These are phyloP conservation scores for Autographa gamma DNA, from an alignment of 2,888 invertebrate genomes.

Conservation along the genomic window DNA sequence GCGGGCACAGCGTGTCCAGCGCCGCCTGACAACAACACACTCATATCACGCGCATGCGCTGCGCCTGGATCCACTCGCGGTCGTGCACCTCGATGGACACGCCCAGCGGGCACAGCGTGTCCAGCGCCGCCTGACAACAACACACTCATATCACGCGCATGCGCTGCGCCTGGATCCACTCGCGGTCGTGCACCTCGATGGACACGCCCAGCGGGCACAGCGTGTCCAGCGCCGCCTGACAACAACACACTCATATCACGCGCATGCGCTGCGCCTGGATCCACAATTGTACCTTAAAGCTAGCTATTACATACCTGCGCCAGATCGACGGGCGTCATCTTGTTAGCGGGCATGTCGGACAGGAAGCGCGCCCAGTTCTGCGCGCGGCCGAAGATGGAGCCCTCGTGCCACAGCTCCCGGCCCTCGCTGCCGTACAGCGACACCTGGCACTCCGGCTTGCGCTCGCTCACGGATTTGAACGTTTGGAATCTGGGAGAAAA, in stretches of 20 bases:
- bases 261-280: slow-evolving; percentile 90
- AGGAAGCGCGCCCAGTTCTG: slow-evolving; percentile 94
- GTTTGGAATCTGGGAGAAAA: slow-evolving; percentile 79
- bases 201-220: slow-evolving; percentile 89
- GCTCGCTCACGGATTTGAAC: slow-evolving; percentile 72
- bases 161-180: slow-evolving; percentile 90
- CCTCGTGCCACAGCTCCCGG: slow-evolving; percentile 86
- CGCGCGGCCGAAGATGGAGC: slow-evolving; percentile 90
- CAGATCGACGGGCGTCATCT: slow-evolving; percentile 93
- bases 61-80: slow-evolving; percentile 90
- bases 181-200: slow-evolving; percentile 88
- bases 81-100: slow-evolving; percentile 87
- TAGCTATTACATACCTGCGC: slow-evolving; percentile 88
- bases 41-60: slow-evolving; percentile 91
- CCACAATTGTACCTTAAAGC: too few species aligned
- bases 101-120: slow-evolving; percentile 90
- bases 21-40: slow-evolving; percentile 71
- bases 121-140: slow-evolving; percentile 82
- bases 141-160: slow-evolving; percentile 88
- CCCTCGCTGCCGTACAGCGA: slow-evolving; percentile 41
- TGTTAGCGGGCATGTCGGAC: slow-evolving; percentile 93
- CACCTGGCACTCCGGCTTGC: slow-evolving; percentile 53
- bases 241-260: not conserved
- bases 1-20: slow-evolving; percentile 90
- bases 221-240: slow-evolving; percentile 87